phyloP scores from a whole-genome alignment of 2,113 vertebrate genomes.

The Abramis brama region DNA sequence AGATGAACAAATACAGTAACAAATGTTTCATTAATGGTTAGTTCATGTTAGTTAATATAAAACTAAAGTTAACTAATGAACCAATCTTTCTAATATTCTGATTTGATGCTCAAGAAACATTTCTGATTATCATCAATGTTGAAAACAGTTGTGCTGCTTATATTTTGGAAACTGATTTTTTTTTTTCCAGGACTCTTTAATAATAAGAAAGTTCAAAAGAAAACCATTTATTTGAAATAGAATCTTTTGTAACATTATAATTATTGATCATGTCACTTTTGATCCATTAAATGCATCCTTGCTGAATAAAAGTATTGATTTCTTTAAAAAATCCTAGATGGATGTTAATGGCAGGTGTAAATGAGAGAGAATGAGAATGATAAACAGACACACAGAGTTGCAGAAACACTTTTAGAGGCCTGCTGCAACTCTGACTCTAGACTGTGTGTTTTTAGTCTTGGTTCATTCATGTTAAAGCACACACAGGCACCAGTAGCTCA shows the following conservation, averaged over 20 bases:
- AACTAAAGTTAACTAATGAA: too few species aligned
- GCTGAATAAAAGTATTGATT: background rate
- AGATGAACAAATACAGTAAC: too few species aligned
- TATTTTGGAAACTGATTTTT: background rate
- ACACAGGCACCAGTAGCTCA: slow-evolving; percentile 69
- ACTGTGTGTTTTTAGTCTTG: background rate
- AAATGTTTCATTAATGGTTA: too few species aligned
- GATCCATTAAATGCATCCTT: background rate
- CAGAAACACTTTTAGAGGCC: background rate
- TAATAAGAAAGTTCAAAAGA: background rate
- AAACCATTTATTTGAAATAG: background rate
- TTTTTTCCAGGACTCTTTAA: too few species aligned
- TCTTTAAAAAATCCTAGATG: background rate
- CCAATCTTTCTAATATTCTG: background rate
- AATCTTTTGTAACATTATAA: background rate
- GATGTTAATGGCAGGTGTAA: background rate
- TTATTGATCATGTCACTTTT: background rate
- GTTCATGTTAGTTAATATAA: too few species aligned
- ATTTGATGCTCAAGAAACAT: background rate
- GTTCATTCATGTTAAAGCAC: background rate
- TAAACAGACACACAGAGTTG: background rate
- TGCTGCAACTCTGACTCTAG: background rate
- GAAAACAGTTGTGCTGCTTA: background rate
- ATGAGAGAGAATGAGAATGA: background rate
- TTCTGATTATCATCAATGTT: background rate